A percentile compares a stretch with the other conserved stretches of the same genome.
phyloP scores from a whole-genome alignment of 2,888 invertebrate species.

The Melieria crassipennis region DNA sequence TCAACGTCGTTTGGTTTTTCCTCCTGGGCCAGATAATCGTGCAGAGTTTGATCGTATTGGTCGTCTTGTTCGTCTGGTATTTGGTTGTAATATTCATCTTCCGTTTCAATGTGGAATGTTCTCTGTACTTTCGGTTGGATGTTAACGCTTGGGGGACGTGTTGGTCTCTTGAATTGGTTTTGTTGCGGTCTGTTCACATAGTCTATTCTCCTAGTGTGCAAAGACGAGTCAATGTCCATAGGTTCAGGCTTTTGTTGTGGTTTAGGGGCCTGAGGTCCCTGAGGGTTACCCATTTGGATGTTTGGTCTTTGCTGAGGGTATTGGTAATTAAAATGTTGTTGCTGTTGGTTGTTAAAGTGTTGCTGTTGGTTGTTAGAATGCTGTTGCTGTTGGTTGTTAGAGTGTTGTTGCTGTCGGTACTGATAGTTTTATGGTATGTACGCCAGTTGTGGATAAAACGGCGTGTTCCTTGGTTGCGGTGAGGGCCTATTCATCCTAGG shows the following conservation, averaged over 20 bases:
- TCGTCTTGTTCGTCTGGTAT: background rate
- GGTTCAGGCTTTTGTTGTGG: conserved; percentile 20
- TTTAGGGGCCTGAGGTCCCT: background rate
- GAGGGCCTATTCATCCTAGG: too few species aligned
- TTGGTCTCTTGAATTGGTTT: conserved; percentile 2
- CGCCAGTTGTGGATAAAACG: too few species aligned
- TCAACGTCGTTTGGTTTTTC: background rate
- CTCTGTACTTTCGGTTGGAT: conserved; percentile 19
- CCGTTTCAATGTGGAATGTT: conserved; percentile 23
- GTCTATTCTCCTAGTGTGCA: conserved; percentile 14
- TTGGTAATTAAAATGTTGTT: background rate
- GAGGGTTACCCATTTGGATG: conserved; percentile 14
- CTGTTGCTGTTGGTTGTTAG: background rate
- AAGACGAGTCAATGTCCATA: conserved; percentile 8
- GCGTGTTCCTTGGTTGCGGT: too few species aligned
- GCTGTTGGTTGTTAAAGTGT: background rate
- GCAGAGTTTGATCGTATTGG: background rate
- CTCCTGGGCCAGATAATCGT: background rate
- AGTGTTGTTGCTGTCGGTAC: too few species aligned
- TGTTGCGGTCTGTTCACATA: conserved; percentile 27
- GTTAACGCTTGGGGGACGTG: background rate
- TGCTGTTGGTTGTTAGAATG: background rate
- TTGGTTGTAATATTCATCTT: background rate
- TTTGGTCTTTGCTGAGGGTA: conserved; percentile 2
- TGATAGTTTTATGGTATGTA: too few species aligned